phyloP scores from a whole-genome alignment of 2,797 vertebrate species.

The Lindbergichthys nudifrons region DNA sequence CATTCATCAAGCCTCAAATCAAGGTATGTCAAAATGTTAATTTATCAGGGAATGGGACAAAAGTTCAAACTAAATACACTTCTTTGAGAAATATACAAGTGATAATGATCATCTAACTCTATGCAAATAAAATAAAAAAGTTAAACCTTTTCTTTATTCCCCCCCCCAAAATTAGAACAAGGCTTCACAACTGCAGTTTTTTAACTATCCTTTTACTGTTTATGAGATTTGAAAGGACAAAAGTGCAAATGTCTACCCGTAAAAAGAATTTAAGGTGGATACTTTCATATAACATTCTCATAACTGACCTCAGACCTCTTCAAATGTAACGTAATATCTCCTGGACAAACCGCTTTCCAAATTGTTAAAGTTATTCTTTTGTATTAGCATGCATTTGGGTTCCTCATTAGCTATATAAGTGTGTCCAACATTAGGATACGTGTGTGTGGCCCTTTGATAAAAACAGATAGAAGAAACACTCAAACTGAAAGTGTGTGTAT shows the following conservation, averaged over 20 bases:
- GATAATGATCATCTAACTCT: background rate
- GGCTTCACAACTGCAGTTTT: background rate
- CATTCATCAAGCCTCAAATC: too few relatives aligned
- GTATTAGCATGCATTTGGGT: background rate
- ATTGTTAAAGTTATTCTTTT: background rate
- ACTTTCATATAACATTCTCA: too few relatives aligned
- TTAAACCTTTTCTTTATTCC: background rate
- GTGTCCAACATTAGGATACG: background rate
- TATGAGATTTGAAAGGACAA: background rate
- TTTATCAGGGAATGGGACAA: too few relatives aligned
- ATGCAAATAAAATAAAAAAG: background rate
- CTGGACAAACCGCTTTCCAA: background rate
- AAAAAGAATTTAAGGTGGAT: too few relatives aligned
- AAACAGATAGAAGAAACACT: conserved; percentile 25
- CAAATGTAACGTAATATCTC: too few relatives aligned
- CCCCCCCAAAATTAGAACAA: background rate
- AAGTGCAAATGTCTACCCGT: background rate
- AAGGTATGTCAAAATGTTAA: too few relatives aligned
- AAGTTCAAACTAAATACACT: too few relatives aligned
- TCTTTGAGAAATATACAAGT: too few relatives aligned
- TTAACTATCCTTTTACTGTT: too few relatives aligned
- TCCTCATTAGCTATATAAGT: background rate
- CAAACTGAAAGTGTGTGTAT: conserved; percentile 65
- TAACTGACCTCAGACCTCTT: too few relatives aligned
- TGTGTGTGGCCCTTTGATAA: conserved; percentile 37